Conservation (phyloP, 2,113 vertebrate species). For the Scolopax mira region DNA sequence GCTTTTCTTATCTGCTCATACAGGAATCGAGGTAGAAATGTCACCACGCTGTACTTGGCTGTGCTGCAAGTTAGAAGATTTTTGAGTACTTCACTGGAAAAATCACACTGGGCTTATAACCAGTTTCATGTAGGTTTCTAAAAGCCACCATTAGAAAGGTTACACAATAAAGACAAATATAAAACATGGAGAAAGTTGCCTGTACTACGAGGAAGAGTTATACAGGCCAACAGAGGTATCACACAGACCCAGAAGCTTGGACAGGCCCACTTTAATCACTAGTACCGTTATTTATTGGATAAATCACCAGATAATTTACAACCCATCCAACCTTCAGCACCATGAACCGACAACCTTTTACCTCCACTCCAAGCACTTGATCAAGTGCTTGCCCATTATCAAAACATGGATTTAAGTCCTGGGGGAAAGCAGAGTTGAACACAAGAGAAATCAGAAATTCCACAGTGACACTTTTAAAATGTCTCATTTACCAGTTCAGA, state of each 20-base stretch:
- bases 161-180: neutral
- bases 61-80: constrained; percentile 79
- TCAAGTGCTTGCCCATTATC: no score
- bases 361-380: neutral
- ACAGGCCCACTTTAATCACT: neutral
- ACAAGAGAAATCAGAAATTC: neutral
- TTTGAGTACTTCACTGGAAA: neutral
- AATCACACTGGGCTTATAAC: neutral
- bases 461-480: neutral
- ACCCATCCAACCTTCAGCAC: neutral
- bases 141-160: neutral
- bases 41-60: constrained; percentile 96
- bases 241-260: neutral
- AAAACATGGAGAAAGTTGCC: neutral
- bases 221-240: neutral
- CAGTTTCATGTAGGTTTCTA: neutral
- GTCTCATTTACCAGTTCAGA: neutral
- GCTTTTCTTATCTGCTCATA: constrained; percentile 99
- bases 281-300: neutral
- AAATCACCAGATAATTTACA: neutral
- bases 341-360: neutral
- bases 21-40: constrained; percentile 97
- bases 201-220: neutral
- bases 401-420: neutral
- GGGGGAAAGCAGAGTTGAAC: neutral